These are phyloP conservation scores for Cuniculus paca DNA, from an alignment of 2,797 vertebrate species.

Conservation along the genomic window DNA sequence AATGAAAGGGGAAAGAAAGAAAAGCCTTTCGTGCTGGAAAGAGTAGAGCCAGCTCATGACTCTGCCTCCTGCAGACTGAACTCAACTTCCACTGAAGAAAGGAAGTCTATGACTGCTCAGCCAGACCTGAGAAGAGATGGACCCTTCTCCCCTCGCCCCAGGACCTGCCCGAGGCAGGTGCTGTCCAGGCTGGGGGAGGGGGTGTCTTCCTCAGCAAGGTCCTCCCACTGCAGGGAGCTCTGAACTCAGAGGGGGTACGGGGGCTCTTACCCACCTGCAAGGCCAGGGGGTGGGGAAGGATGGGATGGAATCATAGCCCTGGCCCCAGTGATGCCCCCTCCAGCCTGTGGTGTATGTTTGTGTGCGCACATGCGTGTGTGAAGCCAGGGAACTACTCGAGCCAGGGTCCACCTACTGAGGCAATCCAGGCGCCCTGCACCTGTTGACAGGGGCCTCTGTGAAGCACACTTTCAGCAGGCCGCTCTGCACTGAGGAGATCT, in stretches of 20 bases:
- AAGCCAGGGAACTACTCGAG: fast-evolving
- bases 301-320: too few species aligned
- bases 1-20: not conserved
- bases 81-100: not conserved
- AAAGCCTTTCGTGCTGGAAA: too few species aligned
- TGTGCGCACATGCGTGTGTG: not conserved
- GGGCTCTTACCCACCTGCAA: too few species aligned
- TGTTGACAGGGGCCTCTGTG: not conserved
- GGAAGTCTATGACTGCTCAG: not conserved
- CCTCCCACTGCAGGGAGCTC: too few species aligned
- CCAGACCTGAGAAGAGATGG: not conserved
- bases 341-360: not conserved
- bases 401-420: not conserved
- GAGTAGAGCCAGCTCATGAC: too few species aligned
- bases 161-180: too few species aligned
- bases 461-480: not conserved
- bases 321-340: too few species aligned
- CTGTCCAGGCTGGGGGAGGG: too few species aligned
- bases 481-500: not conserved
- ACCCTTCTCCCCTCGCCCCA: too few species aligned
- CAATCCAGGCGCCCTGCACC: not conserved
- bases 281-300: too few species aligned
- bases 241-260: too few species aligned
- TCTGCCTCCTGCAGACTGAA: not conserved
- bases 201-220: too few species aligned